Base-by-base conservation (phyloP, 2,888 invertebrate genomes). In the Pasiphila rectangulata region DNA sequence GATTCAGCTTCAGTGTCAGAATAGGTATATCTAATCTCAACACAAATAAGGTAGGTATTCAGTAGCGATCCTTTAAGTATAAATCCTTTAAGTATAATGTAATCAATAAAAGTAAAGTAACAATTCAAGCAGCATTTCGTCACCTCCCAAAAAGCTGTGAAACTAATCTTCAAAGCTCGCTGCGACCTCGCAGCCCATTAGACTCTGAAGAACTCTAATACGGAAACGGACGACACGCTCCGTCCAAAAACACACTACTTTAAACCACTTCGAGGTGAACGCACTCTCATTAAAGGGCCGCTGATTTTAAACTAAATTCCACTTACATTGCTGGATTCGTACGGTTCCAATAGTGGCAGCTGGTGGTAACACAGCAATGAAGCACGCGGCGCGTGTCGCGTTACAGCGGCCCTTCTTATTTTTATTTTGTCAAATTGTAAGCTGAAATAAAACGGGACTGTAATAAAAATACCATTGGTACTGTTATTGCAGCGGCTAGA, bases 341-440 rank as follows among this genome's bases (percentile, higher is more conserved):
- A 27, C 44, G 3, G 2, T 4, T 2, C 6, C 13, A 5, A 4
- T 19, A 1, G 10, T 3, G 4, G 13, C n/a, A 7, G 2, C n/a
- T 13, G 7, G 16, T 13, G 4, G 6, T 4, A 4, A 19, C 3
- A 17, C 45, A 7, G 45, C 45, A 15, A 42, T 46, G 45, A 32
- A 41, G 12, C 37, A 45, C 41, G 10, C 13, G 13, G 66, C 57
- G 55, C 64, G 70, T 78, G 79, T 78, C 77, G 70, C 75, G 69
- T 73, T 73, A 75, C 72, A 57, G 61, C 57, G 69, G 79, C 79
- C 83, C 80, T 79, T 75, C 79, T 81, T 85, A 85, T 85, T 87
- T 87, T 83, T 84, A 83, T 86, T 86, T 86, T 85, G 86, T 87
- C 83, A 87, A 87, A 87, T 87, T 83, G 86, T 86, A 86, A 76